phyloP scores from a whole-genome alignment of 2,797 vertebrate species.

The Acomys russatus region DNA sequence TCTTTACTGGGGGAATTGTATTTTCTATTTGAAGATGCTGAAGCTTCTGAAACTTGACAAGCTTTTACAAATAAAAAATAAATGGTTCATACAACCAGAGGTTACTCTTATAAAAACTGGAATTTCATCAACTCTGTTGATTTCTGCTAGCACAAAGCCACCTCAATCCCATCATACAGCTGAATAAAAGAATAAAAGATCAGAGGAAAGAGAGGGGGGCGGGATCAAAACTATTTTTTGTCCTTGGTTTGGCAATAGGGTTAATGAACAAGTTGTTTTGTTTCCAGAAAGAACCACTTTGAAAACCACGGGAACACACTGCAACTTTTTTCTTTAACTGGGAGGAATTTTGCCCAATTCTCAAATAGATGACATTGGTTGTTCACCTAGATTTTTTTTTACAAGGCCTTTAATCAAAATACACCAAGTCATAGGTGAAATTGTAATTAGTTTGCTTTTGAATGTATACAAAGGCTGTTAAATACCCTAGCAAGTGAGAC shows the following conservation, averaged over 20 bases:
- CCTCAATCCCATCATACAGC: constrained; percentile 87
- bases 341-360: constrained; percentile 65
- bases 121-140: constrained; percentile 87
- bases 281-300: constrained; percentile 77
- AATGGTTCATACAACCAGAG: constrained; percentile 87
- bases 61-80: constrained; percentile 89
- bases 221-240: constrained; percentile 82
- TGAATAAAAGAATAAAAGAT: constrained; percentile 45
- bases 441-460: constrained; percentile 72
- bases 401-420: constrained; percentile 65
- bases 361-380: constrained; percentile 66
- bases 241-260: constrained; percentile 82
- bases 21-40: constrained; percentile 83
- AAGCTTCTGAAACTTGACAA: constrained; percentile 89
- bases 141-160: constrained; percentile 88
- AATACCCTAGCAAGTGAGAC: constrained; percentile 71
- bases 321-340: constrained; percentile 62
- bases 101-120: constrained; percentile 86
- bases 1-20: constrained; percentile 47
- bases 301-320: constrained; percentile 71
- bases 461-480: constrained; percentile 16
- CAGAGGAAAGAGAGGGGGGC: background rate
- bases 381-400: constrained; percentile 59
- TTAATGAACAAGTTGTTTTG: constrained; percentile 83
- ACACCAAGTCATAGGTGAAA: constrained; percentile 22